Evolutionary conservation across 1,140 invertebrate species (phyloP), one percentile per base, ranked within the genome.

Genomic region (Potamilus streckersoni): DNA sequence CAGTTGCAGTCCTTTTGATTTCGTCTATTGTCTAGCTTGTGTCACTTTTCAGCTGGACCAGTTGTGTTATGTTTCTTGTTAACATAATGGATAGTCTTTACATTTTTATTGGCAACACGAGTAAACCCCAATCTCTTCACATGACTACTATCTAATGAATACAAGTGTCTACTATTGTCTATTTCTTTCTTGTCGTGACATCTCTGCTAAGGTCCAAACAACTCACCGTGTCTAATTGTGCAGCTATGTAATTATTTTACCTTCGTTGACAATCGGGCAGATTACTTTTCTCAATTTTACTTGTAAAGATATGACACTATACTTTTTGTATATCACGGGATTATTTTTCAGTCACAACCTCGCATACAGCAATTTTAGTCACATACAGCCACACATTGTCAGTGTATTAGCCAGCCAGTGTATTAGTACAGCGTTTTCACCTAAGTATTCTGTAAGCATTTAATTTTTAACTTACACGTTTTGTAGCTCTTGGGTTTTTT

Each of bases 251-350:
- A 20, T 56, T 14, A 1, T 63, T 62, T 72, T 60, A 19, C 70
- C 49, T 55, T 73, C 71, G 66, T 73, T 58, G 16, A 73, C 64
- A 20, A 73, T 73, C 31, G 1, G 63, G 71, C 58, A 73, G 20
- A 57, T 66, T 56, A 8, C 15, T 57, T 73, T 73, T 65, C 27
- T 73, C n/a, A 20, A 64, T 27, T 16, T 15, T 56, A 1, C 16
- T 14, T 23, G 13, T 15, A 57, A 73, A 58, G 16, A 65, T 15
- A 6, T 65, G 1, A 27, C 58, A 27, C 13, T n/a, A 19, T 19
- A 73, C 63, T 57, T 56, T 14, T 73, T 65, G n/a, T 57, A 73
- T 73, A 17, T 56, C 71, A 38, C 31, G 4, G 14, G 62, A 19
- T n/a, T n/a, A 2, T 73, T 71, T 38, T 27, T 31, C 27, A 31